Evolutionary conservation across 1,140 invertebrate genomes (phyloP), one percentile per base, ranked within the genome.

Genomic region (Drosophila baimaii): DNA sequence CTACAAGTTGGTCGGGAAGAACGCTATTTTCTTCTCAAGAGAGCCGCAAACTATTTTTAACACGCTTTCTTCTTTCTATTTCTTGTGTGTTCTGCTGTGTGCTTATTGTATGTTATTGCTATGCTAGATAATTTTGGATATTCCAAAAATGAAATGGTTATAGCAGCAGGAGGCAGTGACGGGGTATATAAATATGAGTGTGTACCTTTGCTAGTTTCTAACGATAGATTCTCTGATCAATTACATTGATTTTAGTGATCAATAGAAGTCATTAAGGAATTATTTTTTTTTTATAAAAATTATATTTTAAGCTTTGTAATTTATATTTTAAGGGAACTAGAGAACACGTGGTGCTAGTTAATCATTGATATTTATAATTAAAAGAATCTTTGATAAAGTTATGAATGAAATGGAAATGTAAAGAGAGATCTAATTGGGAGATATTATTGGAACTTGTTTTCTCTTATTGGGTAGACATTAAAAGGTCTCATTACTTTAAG

Each of bases 1-100:
- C 43, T 43, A 59, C 49, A 55, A 35, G 21, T 44, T 56, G 19
- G 25, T 39, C 37, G 25, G 44, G 43, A 47, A 63, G 43, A 47
- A 65, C 59, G 55, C n/a, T n/a, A n/a, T n/a, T n/a, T n/a, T n/a
- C n/a, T n/a, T n/a, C n/a, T 15, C 66, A 64, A 63, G 58, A 81
- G 63, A 79, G 61, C 64, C 76, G 52, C 46, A 61, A 89, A 88
- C 83, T 88, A 88, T 88, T 88, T 88, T 77, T 88, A 88, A 88
- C 41, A 88, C 72, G 79, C 76, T 76, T 76, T 79, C 77, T 46
- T 73, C 44, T 77, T 47, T 43, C 33, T 47, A 51, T 51, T 55
- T 68, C 35, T 43, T 63, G 13, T 19, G 13, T 19, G 25, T 23
- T 37, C 19, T 17, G 25, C 58, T 68, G 49, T 52, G 17, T 15